Conservation (phyloP, 1,140 invertebrate species). For the Hyles vespertilio region DNA sequence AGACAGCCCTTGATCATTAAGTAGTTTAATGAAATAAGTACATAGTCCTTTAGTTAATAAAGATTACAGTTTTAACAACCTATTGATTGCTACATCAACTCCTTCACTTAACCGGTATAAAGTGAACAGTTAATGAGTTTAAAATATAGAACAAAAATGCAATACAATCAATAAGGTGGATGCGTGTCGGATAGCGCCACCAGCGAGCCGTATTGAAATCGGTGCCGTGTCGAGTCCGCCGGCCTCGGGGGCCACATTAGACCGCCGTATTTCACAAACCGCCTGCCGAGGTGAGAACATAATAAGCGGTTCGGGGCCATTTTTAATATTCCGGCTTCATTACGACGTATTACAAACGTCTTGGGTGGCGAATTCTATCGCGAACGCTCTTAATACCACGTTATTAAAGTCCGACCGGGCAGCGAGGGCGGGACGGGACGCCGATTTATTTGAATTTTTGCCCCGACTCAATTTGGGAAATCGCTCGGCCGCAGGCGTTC, state of each 20-base stretch:
- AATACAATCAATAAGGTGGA: neutral
- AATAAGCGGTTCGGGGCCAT: conserved; percentile 71
- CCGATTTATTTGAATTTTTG: conserved; percentile 75
- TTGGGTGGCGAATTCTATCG: conserved; percentile 75
- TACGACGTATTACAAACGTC: conserved; percentile 73
- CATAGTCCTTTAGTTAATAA: too few relatives aligned
- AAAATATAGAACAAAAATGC: conserved; percentile 1
- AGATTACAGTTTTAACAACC: too few relatives aligned
- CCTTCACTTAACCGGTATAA: too few relatives aligned
- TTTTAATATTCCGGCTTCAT: conserved; percentile 75
- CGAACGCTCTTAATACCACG: conserved; percentile 67
- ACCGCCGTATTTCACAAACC: conserved; percentile 66
- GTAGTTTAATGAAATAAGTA: too few relatives aligned
- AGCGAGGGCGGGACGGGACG: conserved; percentile 47
- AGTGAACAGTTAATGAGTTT: too few relatives aligned
- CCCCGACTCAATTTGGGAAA: conserved; percentile 73
- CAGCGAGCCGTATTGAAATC: conserved; percentile 43
- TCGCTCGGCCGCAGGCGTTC: conserved; percentile 64
- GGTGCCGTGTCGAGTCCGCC: neutral
- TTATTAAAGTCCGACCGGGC: conserved; percentile 55
- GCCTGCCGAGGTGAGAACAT: conserved; percentile 71
- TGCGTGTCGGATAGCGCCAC: conserved; percentile 36
- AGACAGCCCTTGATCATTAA: too few relatives aligned
- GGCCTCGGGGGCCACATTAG: conserved; percentile 56
- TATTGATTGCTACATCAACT: too few relatives aligned